Evolutionary conservation across 2,888 invertebrate species (phyloP).

Genomic region (Leptothorax acervorum): DNA sequence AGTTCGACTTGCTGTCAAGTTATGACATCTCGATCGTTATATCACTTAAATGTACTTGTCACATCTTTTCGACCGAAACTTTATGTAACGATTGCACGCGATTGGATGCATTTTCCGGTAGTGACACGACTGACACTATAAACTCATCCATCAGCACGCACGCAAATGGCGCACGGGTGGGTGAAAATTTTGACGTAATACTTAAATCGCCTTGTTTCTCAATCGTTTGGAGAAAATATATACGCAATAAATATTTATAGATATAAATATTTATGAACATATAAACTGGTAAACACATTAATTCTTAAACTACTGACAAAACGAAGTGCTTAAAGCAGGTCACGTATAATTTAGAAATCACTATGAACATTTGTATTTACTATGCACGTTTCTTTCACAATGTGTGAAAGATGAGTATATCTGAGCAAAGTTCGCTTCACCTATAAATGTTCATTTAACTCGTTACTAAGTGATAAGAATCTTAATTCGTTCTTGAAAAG

Average conservation of each 20-base stretch:
- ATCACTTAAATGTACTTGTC: not conserved
- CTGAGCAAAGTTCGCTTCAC: not conserved
- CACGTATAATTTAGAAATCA: slow-evolving; percentile 29
- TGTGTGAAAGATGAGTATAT: not conserved
- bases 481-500: not conserved
- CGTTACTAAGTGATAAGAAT: not conserved
- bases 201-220: slow-evolving; percentile 17
- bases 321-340: not conserved
- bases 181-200: not conserved
- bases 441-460: not conserved
- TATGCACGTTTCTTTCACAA: slow-evolving; percentile 25
- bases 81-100: slow-evolving; percentile 9
- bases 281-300: not conserved
- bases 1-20: not conserved
- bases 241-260: not conserved
- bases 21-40: not conserved
- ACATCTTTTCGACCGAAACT: not conserved
- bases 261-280: not conserved
- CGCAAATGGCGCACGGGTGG: not conserved
- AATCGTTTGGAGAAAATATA: not conserved
- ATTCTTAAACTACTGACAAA: slow-evolving; percentile 1
- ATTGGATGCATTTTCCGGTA: not conserved
- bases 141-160: not conserved
- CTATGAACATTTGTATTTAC: not conserved
- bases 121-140: not conserved